These are phyloP conservation scores for Ficedula albicollis DNA, from an alignment of 2,797 vertebrate genomes.

Conservation along the genomic window DNA sequence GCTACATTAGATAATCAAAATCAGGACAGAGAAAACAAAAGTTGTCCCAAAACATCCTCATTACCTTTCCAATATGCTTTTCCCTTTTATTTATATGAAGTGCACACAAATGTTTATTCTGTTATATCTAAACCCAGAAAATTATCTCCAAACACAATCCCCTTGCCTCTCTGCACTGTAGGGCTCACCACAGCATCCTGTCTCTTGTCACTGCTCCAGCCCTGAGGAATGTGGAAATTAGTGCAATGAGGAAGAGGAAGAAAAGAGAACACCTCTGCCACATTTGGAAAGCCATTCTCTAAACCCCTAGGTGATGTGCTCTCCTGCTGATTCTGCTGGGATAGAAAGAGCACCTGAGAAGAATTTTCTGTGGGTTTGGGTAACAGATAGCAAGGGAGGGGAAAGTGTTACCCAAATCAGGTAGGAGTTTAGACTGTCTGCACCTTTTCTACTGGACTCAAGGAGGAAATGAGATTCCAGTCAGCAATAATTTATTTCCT, in stretches of 20 bases:
- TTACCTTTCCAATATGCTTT: not conserved
- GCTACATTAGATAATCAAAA: not conserved
- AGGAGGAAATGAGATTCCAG: not conserved
- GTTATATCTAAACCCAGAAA: not conserved
- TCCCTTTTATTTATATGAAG: not conserved
- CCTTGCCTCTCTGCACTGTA: not conserved
- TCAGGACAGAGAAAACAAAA: not conserved
- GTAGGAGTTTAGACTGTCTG: not conserved
- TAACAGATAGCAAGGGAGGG: not conserved
- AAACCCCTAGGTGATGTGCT: not conserved
- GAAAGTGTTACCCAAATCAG: not conserved
- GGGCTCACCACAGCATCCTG: not conserved
- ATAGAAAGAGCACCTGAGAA: accelerated
- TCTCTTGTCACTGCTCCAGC: not conserved
- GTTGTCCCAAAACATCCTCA: not conserved
- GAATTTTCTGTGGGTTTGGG: not conserved
- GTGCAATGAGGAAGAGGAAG: not conserved
- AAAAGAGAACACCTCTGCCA: not conserved
- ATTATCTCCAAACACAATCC: not conserved
- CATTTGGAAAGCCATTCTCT: not conserved
- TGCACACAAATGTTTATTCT: not conserved
- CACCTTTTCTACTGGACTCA: not conserved
- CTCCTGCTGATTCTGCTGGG: not conserved
- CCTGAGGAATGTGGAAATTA: not conserved
- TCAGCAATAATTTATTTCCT: not conserved